Conservation (phyloP, 2,797 vertebrate genomes). For the Petrocephalus sullivani region DNA sequence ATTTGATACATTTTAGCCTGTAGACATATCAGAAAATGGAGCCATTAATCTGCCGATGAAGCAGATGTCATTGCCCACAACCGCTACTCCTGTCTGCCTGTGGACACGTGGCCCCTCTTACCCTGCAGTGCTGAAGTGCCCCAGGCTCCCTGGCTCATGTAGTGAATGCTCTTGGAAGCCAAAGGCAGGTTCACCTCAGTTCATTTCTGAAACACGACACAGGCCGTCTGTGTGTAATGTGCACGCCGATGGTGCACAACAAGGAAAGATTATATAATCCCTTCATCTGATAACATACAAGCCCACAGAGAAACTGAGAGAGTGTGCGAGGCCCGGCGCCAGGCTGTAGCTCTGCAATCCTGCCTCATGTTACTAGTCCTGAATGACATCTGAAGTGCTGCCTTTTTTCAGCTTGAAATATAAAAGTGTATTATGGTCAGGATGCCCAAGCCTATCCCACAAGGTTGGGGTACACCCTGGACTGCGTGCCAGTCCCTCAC, state of each 20-base stretch:
- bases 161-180: neutral
- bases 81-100: neutral
- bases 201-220: slow-evolving; percentile 25
- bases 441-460: neutral
- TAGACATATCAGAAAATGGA: neutral
- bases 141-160: neutral
- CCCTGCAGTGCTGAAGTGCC: neutral
- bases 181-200: slow-evolving; percentile 21
- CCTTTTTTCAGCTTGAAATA: neutral
- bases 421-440: neutral
- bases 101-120: neutral
- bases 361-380: slow-evolving; percentile 17
- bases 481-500: neutral
- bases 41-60: neutral
- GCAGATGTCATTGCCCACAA: neutral
- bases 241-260: slow-evolving; percentile 11
- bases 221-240: slow-evolving; percentile 13
- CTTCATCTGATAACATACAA: slow-evolving; percentile 30
- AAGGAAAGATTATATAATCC: slow-evolving; percentile 26
- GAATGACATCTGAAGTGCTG: neutral
- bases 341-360: slow-evolving; percentile 8
- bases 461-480: neutral
- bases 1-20: neutral
- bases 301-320: neutral
- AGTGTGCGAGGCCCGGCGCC: neutral